Evolutionary conservation across 2,113 vertebrate genomes (phyloP), one percentile per base, ranked within the genome.

Genomic region (Eonycteris spelaea): DNA sequence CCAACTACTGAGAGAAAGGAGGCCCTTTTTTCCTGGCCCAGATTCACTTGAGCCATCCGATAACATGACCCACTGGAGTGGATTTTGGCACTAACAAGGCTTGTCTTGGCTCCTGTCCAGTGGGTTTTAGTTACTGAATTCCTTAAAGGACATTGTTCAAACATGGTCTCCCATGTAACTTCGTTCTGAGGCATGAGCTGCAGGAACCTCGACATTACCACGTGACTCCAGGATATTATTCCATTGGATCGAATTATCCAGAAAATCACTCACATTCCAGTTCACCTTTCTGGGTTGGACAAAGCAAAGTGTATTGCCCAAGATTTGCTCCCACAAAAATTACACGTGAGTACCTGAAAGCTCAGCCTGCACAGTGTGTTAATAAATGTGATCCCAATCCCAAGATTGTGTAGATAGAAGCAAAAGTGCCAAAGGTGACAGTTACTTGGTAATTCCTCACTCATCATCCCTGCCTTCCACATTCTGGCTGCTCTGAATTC

Each of bases 61-160:
- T 94, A 96, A 94, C 96, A 96, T 87, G 96, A 95, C 90, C 96
- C 71, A 91, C 93, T 87, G 40, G 93, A 91, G 95, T 98, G 96
- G 95, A 96, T 96, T 98, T 96, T 97, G 97, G 93, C 96, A 95
- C 97, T 92, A 80, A 95, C 96, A 85, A 96, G 91, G 95, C 96
- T 98, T 98, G 93, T 97, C 75, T 97, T 98, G 97, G 97, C 95
- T 90, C 40, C 55, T 3, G 3, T 96, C 97, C 97, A 98, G 90
- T 40, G 45, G 91, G 48, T 51, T 96, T 98, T 68, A 97, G 95
- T 97, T 98, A 97, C 96, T 82, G 80, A 95, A 98, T 95, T 97
- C 97, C 89, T 95, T 96, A 96, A 97, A 97, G 80, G 96, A 97
- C 95, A 97, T 87, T 98, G 96, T 97, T 97, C 85, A 97, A 86